A percentile compares a stretch with the other conserved stretches of the same genome.
These are phyloP conservation scores for Lepilemur ruficaudatus DNA, from an alignment of 2,797 vertebrate genomes.

Conservation along the genomic window DNA sequence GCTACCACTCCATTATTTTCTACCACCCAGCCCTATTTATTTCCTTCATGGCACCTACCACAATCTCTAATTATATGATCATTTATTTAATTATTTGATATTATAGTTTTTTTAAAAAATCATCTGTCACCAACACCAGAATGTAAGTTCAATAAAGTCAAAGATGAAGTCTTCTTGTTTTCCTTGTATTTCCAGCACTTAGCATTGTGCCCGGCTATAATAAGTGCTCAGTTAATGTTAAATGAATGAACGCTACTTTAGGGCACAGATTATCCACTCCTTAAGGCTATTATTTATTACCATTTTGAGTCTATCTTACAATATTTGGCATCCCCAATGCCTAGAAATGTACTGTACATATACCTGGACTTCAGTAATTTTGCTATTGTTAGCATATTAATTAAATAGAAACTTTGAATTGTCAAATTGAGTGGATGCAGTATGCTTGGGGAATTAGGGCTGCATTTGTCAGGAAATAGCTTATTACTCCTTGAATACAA, in stretches of 20 bases:
- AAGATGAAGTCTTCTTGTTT: not conserved
- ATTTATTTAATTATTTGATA: not conserved
- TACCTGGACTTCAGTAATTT: not conserved
- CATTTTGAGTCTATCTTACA: not conserved
- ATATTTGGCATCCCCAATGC: not conserved
- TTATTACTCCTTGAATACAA: conserved; percentile 23
- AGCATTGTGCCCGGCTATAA: not conserved
- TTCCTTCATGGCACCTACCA: not conserved
- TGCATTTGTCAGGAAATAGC: not conserved
- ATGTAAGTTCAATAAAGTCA: not conserved
- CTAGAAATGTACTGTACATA: not conserved
- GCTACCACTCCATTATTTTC: not conserved
- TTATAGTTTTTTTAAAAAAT: not conserved
- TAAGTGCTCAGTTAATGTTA: not conserved
- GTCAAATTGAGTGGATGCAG: not conserved
- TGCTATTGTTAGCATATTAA: not conserved
- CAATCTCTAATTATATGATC: not conserved
- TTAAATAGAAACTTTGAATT: not conserved
- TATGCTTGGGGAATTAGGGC: rapidly evolving
- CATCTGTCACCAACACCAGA: not conserved
- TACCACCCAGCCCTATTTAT: not conserved
- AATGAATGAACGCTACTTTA: not conserved
- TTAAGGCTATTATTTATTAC: not conserved
- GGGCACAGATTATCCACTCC: not conserved
- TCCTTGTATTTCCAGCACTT: not conserved